A percentile compares a stretch with the other conserved stretches of the same genome.
phyloP scores from a whole-genome alignment of 92 coral and sea anemone genomes.

The Virgularia gustaviana region DNA sequence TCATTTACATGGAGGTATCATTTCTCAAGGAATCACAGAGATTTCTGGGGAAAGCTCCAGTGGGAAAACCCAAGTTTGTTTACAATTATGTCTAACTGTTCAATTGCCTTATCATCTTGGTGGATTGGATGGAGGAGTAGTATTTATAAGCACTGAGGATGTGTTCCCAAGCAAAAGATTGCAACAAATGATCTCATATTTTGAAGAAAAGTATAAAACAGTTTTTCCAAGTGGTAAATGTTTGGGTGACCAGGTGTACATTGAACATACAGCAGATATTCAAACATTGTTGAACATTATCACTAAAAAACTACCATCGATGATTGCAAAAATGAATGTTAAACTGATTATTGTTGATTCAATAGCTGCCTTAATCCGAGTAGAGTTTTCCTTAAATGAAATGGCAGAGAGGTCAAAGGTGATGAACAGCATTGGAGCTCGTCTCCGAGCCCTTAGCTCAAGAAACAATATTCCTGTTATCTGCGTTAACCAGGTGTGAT shows the following conservation, averaged over 20 bases:
- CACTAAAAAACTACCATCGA: constrained; percentile 62
- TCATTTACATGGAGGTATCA: constrained; percentile 70
- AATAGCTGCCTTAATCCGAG: constrained; percentile 85
- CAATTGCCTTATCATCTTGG: constrained; percentile 72
- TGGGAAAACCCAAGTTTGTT: constrained; percentile 89
- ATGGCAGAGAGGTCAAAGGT: constrained; percentile 71
- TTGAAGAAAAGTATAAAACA: constrained; percentile 45
- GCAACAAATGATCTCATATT: constrained; percentile 74
- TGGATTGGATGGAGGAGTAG: constrained; percentile 86
- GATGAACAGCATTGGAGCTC: constrained; percentile 84
- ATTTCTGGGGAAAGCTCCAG: constrained; percentile 85
- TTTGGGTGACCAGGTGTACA: constrained; percentile 65
- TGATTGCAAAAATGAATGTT: constrained; percentile 61
- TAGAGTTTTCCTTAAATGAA: constrained; percentile 71
- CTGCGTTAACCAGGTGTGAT: constrained; percentile 93
- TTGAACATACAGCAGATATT: constrained; percentile 90
- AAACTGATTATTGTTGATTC: constrained; percentile 81
- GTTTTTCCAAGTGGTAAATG: constrained; percentile 38
- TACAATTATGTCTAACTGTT: constrained; percentile 83
- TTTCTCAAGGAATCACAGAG: constrained; percentile 77
- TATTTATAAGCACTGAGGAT: constrained; percentile 91
- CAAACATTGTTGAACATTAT: constrained; percentile 69
- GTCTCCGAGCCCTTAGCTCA: constrained; percentile 63
- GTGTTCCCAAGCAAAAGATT: constrained; percentile 91
- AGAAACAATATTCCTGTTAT: constrained; percentile 64